Conservation (phyloP, 1,140 invertebrate genomes). For the Bactericera cockerelli region DNA sequence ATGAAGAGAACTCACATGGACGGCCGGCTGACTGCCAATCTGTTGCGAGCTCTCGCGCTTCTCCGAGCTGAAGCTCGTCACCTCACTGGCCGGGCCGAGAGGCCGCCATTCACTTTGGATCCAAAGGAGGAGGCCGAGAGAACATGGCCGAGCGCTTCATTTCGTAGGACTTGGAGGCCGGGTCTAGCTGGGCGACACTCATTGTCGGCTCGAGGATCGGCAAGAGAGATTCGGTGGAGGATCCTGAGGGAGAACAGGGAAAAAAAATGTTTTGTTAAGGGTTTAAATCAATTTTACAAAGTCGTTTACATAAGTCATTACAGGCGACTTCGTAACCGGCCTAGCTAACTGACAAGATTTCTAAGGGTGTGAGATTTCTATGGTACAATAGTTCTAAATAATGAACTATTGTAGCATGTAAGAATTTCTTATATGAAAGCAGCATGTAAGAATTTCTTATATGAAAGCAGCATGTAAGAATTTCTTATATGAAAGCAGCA, state of each 20-base stretch:
- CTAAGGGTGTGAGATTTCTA: too few species aligned
- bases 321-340: too few species aligned
- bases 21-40: slow-evolving; percentile 24
- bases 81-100: slow-evolving; percentile 26
- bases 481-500: too few species aligned
- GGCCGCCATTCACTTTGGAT: slow-evolving; percentile 9
- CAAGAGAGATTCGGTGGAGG: neutral
- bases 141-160: slow-evolving; percentile 31
- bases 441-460: too few species aligned
- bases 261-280: too few species aligned
- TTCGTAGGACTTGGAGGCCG: slow-evolving; percentile 26
- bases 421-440: too few species aligned
- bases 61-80: slow-evolving; percentile 27
- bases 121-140: slow-evolving; percentile 26
- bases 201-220: slow-evolving; percentile 8
- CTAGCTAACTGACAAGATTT: too few species aligned
- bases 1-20: slow-evolving; percentile 25
- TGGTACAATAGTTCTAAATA: too few species aligned
- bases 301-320: too few species aligned
- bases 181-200: slow-evolving; percentile 13
- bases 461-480: too few species aligned
- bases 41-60: slow-evolving; percentile 26
- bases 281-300: too few species aligned
- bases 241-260: neutral
- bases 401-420: too few species aligned